Conservation (phyloP, 2,113 vertebrate genomes). For the Ploceus nigricollis region DNA sequence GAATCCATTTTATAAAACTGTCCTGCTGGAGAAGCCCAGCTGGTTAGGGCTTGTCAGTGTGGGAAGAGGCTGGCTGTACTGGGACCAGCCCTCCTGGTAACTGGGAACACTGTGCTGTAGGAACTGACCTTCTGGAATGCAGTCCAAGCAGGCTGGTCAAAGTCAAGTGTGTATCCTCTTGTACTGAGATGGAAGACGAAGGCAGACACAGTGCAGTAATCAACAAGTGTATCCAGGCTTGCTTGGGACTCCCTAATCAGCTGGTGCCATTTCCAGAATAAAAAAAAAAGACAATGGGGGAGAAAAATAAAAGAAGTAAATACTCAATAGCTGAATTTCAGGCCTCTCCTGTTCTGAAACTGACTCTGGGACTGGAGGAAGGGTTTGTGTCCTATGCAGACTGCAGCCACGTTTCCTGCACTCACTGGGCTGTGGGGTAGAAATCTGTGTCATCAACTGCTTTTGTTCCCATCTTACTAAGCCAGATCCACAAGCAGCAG, state of each 20-base stretch:
- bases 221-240: slow-evolving; percentile 29
- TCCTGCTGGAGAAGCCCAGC: background rate
- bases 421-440: background rate
- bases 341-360: background rate
- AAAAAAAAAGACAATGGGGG: background rate
- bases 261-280: background rate
- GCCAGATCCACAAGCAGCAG: background rate
- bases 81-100: background rate
- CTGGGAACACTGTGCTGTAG: background rate
- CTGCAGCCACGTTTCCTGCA: background rate
- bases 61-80: background rate
- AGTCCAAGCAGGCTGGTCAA: background rate
- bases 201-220: slow-evolving; percentile 20
- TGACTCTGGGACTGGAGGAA: background rate
- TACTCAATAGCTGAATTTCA: background rate
- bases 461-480: background rate
- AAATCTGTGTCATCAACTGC: background rate
- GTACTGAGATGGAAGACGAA: slow-evolving; percentile 45
- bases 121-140: slow-evolving; percentile 49
- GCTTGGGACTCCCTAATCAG: background rate
- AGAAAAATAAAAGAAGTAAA: background rate
- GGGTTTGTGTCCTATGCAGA: background rate
- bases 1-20: background rate
- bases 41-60: background rate
- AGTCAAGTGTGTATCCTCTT: background rate